phyloP scores from a whole-genome alignment of 2,888 invertebrate species.

The Drosophila fulvimacula region DNA sequence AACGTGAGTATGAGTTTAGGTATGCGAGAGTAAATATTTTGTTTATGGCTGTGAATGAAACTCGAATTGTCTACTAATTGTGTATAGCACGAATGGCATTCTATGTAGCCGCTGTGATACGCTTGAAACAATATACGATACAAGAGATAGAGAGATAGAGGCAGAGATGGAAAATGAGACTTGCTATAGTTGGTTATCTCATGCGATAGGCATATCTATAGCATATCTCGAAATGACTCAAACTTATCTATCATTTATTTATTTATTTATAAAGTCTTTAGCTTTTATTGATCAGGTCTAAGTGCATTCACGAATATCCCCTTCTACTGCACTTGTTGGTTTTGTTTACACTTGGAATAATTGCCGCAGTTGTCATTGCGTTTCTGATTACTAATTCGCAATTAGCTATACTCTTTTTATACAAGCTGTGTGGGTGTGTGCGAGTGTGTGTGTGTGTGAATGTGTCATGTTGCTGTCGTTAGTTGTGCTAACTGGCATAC shows the following conservation, averaged over 20 bases:
- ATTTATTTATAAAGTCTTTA: constrained; percentile 1
- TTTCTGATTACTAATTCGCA: constrained; percentile 47
- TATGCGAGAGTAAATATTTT: constrained; percentile 22
- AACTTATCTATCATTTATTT: constrained; percentile 8
- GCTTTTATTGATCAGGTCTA: constrained; percentile 31
- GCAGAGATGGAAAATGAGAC: background rate
- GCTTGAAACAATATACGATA: background rate
- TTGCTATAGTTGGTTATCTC: constrained; percentile 7
- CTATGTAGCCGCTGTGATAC: constrained; percentile 40
- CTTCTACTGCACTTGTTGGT: constrained; percentile 15
- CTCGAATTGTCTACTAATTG: constrained; percentile 64
- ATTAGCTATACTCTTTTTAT: constrained; percentile 18
- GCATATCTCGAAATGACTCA: constrained; percentile 54
- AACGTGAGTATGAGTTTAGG: constrained; percentile 31
- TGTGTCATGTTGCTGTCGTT: constrained; percentile 22
- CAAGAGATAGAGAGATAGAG: background rate
- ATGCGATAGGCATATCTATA: background rate
- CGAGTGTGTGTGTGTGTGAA: constrained; percentile 1
- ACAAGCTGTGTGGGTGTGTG: constrained; percentile 2
- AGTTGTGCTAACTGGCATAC: background rate
- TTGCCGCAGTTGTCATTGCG: constrained; percentile 38
- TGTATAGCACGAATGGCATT: constrained; percentile 61
- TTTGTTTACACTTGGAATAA: constrained; percentile 48
- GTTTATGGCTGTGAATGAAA: constrained; percentile 47
- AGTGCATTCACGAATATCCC: background rate